Evolutionary conservation across 2,888 invertebrate species (phyloP), one percentile per base, ranked within the genome.

Genomic region (Nasonia oneida): DNA sequence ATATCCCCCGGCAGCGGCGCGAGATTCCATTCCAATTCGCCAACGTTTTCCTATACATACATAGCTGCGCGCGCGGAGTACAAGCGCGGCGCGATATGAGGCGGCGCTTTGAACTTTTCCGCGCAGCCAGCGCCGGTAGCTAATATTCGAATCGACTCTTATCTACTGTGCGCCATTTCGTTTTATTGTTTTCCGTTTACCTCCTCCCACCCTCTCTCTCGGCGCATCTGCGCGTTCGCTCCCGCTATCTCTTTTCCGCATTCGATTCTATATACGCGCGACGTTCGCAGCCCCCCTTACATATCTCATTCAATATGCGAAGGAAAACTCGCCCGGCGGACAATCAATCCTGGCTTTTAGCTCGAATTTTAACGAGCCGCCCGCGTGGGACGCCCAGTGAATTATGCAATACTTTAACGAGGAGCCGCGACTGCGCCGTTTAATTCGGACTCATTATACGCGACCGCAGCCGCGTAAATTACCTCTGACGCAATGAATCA

Each of bases 141-240:
- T 81, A 77, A 85, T 81, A 85, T 77, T 76, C 85, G 84, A 81
- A 81, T 81, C 75, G 78, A 71, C 70, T 57, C 70, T 76, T 75
- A 83, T 81, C 85, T 61, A 77, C 81, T 10, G 39, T 10, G 39
- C 61, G 47, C 81, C 81, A 76, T 87, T 79, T 70, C 71, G n/a
- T 78, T 85, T 85, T 87, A 81, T 85, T 83, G 61, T 78, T 87
- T 80, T 76, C 81, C 82, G 76, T 82, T 70, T 75, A 75, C 78
- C 79, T 57, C n/a, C 18, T 74, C 84, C 37, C 47, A 53, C 79
- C 23, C 57, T n/a, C 70, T 64, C 79, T 37, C 57, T n/a, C 70
- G 12, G 67, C 23, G 67, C 12, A 29, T 67, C 67, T 67, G 67
- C 67, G 8, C 8, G 12, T 3, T 12, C n/a, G 18, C 61, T 23